Conservation (phyloP, 1,140 invertebrate species). For the Megathymus violae region DNA sequence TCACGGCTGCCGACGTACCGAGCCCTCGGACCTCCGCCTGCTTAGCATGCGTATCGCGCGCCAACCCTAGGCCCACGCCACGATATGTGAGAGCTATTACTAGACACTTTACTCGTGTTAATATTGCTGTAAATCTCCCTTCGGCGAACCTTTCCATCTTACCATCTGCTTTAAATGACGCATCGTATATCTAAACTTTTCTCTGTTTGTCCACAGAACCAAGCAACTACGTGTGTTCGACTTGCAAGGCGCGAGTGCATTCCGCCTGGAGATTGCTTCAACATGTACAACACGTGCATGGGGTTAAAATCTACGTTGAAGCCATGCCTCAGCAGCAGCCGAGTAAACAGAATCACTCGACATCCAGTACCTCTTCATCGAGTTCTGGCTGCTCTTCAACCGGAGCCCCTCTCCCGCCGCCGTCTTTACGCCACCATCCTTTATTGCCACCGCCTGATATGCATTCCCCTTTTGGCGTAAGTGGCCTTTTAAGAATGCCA, state of each 20-base stretch:
- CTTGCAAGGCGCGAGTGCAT: constrained; percentile 94
- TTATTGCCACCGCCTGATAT: constrained; percentile 87
- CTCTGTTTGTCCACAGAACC: constrained; percentile 93
- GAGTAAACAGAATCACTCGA: constrained; percentile 81
- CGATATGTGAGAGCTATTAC: constrained; percentile 83
- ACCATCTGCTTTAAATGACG: constrained; percentile 33
- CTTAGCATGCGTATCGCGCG: constrained; percentile 74
- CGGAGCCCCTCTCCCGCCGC: constrained; percentile 85
- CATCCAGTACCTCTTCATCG: constrained; percentile 84
- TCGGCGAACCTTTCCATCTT: constrained; percentile 60
- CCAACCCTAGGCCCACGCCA: constrained; percentile 76
- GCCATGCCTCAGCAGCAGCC: constrained; percentile 81
- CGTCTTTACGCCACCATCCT: constrained; percentile 85
- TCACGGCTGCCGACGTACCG: constrained; percentile 68
- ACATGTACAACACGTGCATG: constrained; percentile 96
- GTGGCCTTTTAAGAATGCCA: constrained; percentile 87
- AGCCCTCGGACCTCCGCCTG: constrained; percentile 69
- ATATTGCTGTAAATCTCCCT: constrained; percentile 79
- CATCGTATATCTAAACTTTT: constrained; percentile 45
- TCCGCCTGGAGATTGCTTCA: constrained; percentile 97
- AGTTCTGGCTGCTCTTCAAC: constrained; percentile 85
- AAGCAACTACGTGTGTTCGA: constrained; percentile 96
- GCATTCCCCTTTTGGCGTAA: constrained; percentile 87
- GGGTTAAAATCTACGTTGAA: constrained; percentile 96
- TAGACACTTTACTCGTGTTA: constrained; percentile 81